Percentiles rank a stretch among this genome's conserved stretches.
Evolutionary conservation across 2,113 vertebrate species (phyloP).

Genomic region (Ceratotherium simum): DNA sequence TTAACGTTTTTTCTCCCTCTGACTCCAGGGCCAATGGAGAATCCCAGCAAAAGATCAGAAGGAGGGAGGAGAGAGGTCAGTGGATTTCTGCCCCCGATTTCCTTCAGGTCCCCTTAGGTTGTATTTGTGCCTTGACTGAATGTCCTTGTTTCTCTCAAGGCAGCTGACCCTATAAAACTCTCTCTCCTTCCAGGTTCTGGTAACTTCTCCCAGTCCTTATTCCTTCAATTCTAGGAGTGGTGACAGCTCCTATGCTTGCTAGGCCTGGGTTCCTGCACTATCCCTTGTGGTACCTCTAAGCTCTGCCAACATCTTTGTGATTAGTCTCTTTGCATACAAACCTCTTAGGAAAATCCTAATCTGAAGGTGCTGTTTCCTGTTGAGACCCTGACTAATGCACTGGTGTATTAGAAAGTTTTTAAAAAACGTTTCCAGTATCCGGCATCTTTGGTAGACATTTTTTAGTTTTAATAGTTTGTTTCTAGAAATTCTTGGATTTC

Average conservation of each 20-base stretch:
- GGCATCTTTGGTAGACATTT: background rate
- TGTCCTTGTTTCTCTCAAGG: background rate
- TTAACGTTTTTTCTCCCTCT: background rate
- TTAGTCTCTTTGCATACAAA: background rate
- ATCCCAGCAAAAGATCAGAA: background rate
- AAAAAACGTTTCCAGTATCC: background rate
- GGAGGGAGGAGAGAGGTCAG: background rate
- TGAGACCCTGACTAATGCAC: background rate
- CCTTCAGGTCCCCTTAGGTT: background rate
- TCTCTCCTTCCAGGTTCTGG: background rate
- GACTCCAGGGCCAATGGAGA: background rate
- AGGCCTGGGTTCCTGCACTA: background rate
- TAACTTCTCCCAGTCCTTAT: background rate
- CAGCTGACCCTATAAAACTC: background rate
- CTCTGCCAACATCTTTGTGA: background rate
- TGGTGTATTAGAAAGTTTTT: background rate
- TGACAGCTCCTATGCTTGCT: background rate
- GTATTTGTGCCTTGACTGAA: background rate
- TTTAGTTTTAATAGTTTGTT: background rate
- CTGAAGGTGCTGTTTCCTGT: background rate
- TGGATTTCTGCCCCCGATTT: background rate
- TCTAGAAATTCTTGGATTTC: conserved; percentile 41
- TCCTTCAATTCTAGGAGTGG: background rate
- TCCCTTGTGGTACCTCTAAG: accelerated
- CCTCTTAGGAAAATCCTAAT: background rate